Evolutionary conservation across 2,113 vertebrate species (phyloP).

Genomic region (Chitala chitala): DNA sequence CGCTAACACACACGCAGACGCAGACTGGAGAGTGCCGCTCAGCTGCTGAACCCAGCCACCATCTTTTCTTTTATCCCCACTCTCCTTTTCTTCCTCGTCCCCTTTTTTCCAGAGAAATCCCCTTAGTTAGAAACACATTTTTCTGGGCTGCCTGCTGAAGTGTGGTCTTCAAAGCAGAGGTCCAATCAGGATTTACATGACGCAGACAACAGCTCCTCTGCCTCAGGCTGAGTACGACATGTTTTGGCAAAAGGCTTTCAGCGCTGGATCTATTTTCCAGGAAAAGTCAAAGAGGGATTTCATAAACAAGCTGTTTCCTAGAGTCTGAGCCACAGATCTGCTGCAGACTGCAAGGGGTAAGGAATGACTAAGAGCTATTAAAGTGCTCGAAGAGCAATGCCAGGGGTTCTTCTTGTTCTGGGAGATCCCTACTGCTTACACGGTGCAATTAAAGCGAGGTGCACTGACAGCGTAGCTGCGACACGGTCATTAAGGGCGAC

Average conservation of each 20-base stretch:
- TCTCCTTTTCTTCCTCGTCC: not conserved
- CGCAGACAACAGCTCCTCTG: not conserved
- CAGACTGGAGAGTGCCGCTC: not conserved
- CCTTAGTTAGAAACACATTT: slow-evolving; percentile 13
- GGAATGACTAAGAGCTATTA: not conserved
- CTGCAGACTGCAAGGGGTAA: no score
- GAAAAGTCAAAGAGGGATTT: not conserved
- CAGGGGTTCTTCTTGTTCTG: not conserved
- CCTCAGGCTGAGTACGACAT: not conserved
- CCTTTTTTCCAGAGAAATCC: not conserved
- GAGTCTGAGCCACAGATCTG: not conserved
- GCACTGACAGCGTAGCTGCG: not conserved
- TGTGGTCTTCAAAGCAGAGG: slow-evolving; percentile 7
- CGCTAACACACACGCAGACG: not conserved
- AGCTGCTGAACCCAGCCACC: no score
- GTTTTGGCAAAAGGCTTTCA: not conserved
- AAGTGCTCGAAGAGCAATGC: not conserved
- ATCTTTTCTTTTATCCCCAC: not conserved
- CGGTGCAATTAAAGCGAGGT: not conserved
- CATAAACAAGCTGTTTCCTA: not conserved
- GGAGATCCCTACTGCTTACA: not conserved
- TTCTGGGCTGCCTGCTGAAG: not conserved
- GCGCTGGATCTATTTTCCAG: not conserved
- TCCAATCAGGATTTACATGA: slow-evolving; percentile 8
- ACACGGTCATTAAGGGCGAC: not conserved